A percentile compares a stretch with the other conserved stretches of the same genome.
phyloP scores from a whole-genome alignment of 2,113 vertebrate genomes.

The Narcine bancroftii region DNA sequence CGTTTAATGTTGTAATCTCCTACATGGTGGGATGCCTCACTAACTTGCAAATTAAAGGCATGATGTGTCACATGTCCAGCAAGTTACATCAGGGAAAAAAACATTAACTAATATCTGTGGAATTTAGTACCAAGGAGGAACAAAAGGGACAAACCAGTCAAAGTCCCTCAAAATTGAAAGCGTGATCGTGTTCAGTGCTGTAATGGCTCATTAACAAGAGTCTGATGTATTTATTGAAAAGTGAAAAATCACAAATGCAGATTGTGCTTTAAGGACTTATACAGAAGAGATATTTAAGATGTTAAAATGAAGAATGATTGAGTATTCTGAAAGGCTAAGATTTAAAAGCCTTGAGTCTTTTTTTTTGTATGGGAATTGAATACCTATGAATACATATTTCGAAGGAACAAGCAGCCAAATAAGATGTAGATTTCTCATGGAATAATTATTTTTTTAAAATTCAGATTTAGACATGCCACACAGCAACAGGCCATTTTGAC shows the following conservation, averaged over 20 bases:
- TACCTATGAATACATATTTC: neutral
- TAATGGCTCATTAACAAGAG: neutral
- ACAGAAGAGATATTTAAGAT: neutral
- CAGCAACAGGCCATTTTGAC: neutral
- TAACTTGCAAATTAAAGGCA: neutral
- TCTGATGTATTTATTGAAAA: neutral
- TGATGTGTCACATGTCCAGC: neutral
- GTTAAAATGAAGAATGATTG: neutral
- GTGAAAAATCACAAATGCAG: neutral
- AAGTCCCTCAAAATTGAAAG: neutral
- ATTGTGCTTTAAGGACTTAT: neutral
- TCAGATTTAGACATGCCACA: neutral
- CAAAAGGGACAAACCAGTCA: neutral
- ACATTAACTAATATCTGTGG: conserved; percentile 4
- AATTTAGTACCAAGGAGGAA: neutral
- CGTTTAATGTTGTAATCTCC: neutral
- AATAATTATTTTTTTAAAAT: no score
- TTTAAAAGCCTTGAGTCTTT: neutral
- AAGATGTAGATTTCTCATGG: no score
- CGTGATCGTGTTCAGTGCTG: neutral
- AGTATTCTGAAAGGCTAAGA: neutral
- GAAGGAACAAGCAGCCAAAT: neutral
- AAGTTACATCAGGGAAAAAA: neutral
- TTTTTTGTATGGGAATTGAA: neutral
- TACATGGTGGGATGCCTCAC: neutral